These are phyloP conservation scores for Aeoliscus strigatus DNA, from an alignment of 2,797 vertebrate species.

Conservation along the genomic window DNA sequence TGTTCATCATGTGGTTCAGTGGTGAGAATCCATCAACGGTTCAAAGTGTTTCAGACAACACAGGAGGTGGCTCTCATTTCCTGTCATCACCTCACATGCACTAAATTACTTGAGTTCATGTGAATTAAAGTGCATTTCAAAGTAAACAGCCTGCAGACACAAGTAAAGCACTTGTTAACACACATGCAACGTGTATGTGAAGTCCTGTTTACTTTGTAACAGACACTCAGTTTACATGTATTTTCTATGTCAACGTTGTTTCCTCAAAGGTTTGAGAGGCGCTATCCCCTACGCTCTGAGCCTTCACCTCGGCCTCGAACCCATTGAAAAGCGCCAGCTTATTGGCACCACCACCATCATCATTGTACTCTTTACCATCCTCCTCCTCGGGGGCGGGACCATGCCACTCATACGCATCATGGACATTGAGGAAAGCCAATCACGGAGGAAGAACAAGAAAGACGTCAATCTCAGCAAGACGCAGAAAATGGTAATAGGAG, in stretches of 20 bases:
- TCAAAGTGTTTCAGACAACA: neutral
- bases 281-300: conserved; percentile 97
- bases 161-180: too few relatives aligned
- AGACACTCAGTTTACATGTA: too few relatives aligned
- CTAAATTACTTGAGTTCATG: too few relatives aligned
- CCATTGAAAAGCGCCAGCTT: conserved; percentile 95
- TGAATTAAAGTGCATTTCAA: too few relatives aligned
- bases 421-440: conserved; percentile 91
- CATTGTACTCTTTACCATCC: conserved; percentile 94
- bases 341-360: conserved; percentile 97
- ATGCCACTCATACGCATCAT: conserved; percentile 95
- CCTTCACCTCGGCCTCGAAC: conserved; percentile 92
- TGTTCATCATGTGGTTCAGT: conserved; percentile 99
- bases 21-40: conserved; percentile 80
- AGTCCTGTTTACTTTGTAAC: too few relatives aligned
- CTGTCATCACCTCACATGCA: neutral
- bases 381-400: conserved; percentile 90
- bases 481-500: conserved; percentile 87
- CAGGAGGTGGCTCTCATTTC: neutral
- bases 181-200: too few relatives aligned
- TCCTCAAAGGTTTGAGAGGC: conserved; percentile 88
- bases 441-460: conserved; percentile 85
- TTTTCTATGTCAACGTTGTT: too few relatives aligned
- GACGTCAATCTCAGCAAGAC: conserved; percentile 98
- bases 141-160: too few relatives aligned